Evolutionary conservation across 2,113 vertebrate species (phyloP).

Genomic region (Hemiprocne comata): DNA sequence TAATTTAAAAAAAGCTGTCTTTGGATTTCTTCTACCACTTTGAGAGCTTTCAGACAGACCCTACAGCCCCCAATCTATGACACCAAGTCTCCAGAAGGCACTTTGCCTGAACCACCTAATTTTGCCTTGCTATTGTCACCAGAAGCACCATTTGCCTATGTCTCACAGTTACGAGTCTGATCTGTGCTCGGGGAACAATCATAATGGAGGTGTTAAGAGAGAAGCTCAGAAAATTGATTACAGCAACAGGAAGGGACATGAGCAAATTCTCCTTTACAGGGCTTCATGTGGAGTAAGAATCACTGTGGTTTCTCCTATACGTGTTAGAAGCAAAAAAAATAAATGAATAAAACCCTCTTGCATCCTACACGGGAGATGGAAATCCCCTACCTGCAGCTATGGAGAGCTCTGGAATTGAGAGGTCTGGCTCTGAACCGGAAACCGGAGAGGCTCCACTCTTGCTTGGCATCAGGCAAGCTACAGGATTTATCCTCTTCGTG

Average conservation of each 20-base stretch:
- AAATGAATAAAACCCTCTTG: background rate
- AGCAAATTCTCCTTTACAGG: background rate
- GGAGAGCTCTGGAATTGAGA: background rate
- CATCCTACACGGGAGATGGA: background rate
- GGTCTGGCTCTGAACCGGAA: background rate
- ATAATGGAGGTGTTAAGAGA: background rate
- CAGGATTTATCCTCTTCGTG: background rate
- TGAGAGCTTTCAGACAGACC: background rate
- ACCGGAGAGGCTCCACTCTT: background rate
- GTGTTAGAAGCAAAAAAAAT: background rate
- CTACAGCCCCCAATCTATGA: background rate
- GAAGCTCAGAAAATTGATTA: background rate
- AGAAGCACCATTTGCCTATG: background rate
- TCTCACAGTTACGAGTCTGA: background rate
- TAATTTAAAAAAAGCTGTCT: background rate
- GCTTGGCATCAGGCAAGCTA: background rate
- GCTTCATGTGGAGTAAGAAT: background rate
- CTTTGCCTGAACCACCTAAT: background rate
- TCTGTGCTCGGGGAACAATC: background rate
- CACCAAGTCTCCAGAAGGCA: background rate
- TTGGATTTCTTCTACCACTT: background rate
- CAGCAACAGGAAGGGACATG: background rate
- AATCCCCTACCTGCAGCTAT: background rate
- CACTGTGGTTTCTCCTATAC: background rate
- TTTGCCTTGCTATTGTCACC: accelerated